Base-by-base conservation (phyloP, 2,888 invertebrate genomes). In the Tipula vernalis region DNA sequence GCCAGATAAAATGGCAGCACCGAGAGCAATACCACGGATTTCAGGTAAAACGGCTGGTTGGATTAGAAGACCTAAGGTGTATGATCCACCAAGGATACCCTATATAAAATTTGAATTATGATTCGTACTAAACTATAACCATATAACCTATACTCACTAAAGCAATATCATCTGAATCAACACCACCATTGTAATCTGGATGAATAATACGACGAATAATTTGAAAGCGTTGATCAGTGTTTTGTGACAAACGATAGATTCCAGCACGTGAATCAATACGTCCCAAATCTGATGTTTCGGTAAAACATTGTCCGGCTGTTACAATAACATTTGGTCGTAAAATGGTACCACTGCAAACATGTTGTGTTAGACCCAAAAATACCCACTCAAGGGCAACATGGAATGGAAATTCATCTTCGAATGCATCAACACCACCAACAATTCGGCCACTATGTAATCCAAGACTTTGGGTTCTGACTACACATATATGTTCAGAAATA, bases 81-180 rank as follows among this genome's bases (percentile, higher is more conserved):
- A 28, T 28, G 71, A 71, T 28, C 71, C 71, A 5, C 71, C 71
- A 10, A 71, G 71, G 10, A 71, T 28, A 28, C 71, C 71, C 71
- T 71, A 71, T 28, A 28, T 10, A 71, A 28, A 28, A 15, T n/a
- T 51, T 15, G 0, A 71, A 10, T 71, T 28, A 28, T 71, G 28
- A 28, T 71, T 71, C 10, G 28, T 2, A 71, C 28, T 71, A 8
- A 28, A 71, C n/a, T n/a, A 39, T 10, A 28, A 28, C 28, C 28
- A 2, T 28, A 28, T 28, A 28, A 28, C 0, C 28, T n/a, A 84
- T 39, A 86, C 90, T 90, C 87, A 94, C 88, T 0, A 94, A 86
- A 41, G 93, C 94, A 88, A 94, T 93, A 88, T 94, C 94, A 88
- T 92, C 92, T 87, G 91, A 91, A 18, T 91, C 91, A 15, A 92